Conservation (phyloP, 2,113 vertebrate species). For the Leuciscus idus region DNA sequence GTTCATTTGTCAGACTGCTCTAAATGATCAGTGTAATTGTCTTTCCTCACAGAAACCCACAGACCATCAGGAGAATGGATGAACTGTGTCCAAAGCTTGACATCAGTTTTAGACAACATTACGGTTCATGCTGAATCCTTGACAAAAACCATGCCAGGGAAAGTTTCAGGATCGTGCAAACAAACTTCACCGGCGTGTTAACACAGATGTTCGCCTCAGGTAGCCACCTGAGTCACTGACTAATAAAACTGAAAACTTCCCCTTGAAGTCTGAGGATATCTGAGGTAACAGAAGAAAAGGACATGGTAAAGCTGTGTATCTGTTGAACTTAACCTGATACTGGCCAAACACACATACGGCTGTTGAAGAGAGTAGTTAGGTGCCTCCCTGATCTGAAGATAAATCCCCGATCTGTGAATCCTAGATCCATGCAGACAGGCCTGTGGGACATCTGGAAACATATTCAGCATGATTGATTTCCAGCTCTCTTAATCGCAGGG, state of each 20-base stretch:
- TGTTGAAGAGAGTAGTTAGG: background rate
- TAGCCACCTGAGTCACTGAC: background rate
- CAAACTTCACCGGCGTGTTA: too few relatives aligned
- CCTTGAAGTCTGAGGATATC: background rate
- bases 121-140: background rate
- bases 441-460: conserved; percentile 15
- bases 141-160: too few relatives aligned
- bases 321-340: background rate
- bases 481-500: background rate
- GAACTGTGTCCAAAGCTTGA: background rate
- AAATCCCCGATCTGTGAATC: background rate
- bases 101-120: background rate
- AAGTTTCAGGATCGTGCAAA: too few relatives aligned
- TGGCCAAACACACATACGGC: background rate
- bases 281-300: background rate
- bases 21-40: background rate
- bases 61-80: background rate
- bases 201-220: background rate
- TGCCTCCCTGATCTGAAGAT: background rate
- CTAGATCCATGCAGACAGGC: background rate
- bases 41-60: background rate
- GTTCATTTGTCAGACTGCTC: background rate
- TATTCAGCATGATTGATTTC: background rate
- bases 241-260: background rate
- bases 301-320: background rate